Conservation (phyloP, 2,797 vertebrate genomes). For the Glyptemys insculpta region DNA sequence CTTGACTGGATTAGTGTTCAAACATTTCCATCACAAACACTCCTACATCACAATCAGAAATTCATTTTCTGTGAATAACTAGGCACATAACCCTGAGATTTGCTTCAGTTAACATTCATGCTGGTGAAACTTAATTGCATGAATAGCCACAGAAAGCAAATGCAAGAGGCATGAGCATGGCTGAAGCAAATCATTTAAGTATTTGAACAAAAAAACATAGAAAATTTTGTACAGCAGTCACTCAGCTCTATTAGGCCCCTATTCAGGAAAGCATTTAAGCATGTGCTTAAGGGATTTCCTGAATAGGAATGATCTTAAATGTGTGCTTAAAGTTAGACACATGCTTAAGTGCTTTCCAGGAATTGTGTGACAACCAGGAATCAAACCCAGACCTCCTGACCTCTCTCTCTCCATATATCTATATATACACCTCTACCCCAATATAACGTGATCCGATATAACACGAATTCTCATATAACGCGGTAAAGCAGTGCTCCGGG, state of each 20-base stretch:
- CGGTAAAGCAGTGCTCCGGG: no score
- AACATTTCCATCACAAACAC: neutral
- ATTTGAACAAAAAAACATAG: neutral
- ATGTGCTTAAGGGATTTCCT: neutral
- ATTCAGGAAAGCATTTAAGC: neutral
- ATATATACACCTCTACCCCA: no score
- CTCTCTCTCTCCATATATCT: no score
- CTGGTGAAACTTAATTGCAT: neutral
- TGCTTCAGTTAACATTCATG: neutral
- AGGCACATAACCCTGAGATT: neutral
- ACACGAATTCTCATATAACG: no score
- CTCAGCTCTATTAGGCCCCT: neutral
- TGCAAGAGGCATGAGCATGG: neutral
- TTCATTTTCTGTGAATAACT: neutral
- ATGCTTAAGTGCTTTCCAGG: neutral
- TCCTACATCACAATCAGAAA: neutral
- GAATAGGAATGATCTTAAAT: neutral
- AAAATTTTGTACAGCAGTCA: neutral
- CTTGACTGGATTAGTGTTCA: neutral
- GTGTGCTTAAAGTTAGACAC: neutral
- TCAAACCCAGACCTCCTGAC: neutral
- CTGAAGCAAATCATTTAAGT: neutral
- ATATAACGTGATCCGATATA: no score
- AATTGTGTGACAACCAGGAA: neutral
- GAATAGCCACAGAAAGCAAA: neutral